Base-by-base conservation (phyloP, 1,140 invertebrate genomes). In the Pogonomyrmex barbatus region DNA sequence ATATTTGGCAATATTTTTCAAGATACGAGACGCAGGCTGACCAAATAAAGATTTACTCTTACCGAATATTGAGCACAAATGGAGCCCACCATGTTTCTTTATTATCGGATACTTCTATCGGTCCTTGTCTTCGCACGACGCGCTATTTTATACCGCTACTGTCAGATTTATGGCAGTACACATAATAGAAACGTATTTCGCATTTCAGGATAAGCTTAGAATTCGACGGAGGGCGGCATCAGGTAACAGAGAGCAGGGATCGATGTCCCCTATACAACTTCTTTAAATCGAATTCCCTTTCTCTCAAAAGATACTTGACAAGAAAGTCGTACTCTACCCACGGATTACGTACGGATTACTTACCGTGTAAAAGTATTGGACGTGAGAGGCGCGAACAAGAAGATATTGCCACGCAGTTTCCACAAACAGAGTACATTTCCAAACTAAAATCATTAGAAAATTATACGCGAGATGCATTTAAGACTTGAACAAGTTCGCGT, bases 41-140 rank as follows among this genome's bases (percentile, higher is more conserved):
- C 56, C 62, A 73, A 83, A 83, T 42, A 73, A 50, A 50, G 79
- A 83, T 83, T 83, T 83, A 83, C n/a, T 75, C 79, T 36, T 39
- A 33, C 54, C 68, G 45, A 83, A 83, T 83, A 83, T 83, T 60
- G 54, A 75, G 54, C 70, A 47, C n/a, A 54, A 71, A 33, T 47
- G 24, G 0, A 73, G 1, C 56, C 45, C 42, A 75, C 68, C 33
- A 73, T 83, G 54, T 83, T 83, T 83, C 79, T 83, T 17, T 45
- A 83, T 83, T 83, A 83, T 73, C 52, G 54, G 10, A 0, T 45
- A 30, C 39, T 75, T 60, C 42, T 50, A 75, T 71, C 30, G 54
- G 68, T 6, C 33, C 30, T 83, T 60, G 68, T 75, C 70, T 83
- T 47, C 54, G 54, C 33, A 8, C 39, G 42, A 36, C 79, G 54